Evolutionary conservation across 2,888 invertebrate genomes (phyloP).

Genomic region (Anarsia innoxiella): DNA sequence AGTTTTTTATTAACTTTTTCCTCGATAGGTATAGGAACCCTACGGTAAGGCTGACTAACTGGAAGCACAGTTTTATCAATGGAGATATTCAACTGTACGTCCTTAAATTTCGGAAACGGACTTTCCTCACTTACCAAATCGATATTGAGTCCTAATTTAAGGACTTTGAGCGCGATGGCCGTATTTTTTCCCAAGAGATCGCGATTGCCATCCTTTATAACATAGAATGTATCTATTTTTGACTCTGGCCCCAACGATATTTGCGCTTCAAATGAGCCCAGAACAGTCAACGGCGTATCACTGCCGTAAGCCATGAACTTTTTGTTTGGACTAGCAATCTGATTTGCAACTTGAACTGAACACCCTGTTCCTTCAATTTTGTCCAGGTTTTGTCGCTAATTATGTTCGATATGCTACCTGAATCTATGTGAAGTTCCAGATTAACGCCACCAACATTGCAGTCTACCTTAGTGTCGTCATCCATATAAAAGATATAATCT

Average conservation of each 20-base stretch:
- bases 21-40: constrained; percentile 20
- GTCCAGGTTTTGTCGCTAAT: constrained; percentile 1
- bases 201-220: background rate
- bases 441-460: constrained; percentile 1
- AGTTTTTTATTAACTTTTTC: constrained; percentile 15
- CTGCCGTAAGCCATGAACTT: background rate
- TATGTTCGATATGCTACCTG: background rate
- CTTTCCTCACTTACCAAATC: background rate
- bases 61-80: constrained; percentile 12
- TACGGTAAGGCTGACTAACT: constrained; percentile 17
- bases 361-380: background rate
- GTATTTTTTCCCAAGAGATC: constrained; percentile 1
- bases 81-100: constrained; percentile 8
- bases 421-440: constrained; percentile 1
- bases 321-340: background rate
- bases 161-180: background rate
- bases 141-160: background rate
- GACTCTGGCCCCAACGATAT: background rate
- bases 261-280: background rate
- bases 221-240: background rate
- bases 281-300: background rate
- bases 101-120: constrained; percentile 17
- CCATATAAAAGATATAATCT: background rate
- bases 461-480: background rate
- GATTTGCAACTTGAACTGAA: background rate